Percentiles rank a stretch among this genome's conserved stretches.
phyloP scores from a whole-genome alignment of 2,888 invertebrate species.

The Nephrocerus scutellatus region DNA sequence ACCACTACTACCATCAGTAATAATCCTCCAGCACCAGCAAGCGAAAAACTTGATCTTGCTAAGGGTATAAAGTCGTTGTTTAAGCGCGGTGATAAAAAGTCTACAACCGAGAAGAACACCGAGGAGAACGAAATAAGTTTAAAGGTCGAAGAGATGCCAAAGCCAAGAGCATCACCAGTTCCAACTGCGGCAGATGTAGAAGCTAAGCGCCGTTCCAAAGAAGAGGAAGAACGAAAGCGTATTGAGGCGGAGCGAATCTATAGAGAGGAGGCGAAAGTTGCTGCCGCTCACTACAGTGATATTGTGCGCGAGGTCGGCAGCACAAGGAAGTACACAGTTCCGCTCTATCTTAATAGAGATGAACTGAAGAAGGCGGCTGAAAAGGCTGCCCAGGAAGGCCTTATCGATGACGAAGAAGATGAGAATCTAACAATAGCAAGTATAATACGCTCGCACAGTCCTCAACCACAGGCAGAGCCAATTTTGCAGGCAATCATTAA shows the following conservation, averaged over 20 bases:
- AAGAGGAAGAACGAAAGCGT: constrained; percentile 37
- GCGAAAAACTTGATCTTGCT: constrained; percentile 29
- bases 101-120: constrained; percentile 37
- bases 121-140: constrained; percentile 35
- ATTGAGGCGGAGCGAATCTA: constrained; percentile 36
- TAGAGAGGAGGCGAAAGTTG: constrained; percentile 60
- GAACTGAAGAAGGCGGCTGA: constrained; percentile 57
- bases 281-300: constrained; percentile 73
- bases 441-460: constrained; percentile 36
- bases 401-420: constrained; percentile 23
- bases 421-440: constrained; percentile 17
- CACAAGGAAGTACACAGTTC: constrained; percentile 46
- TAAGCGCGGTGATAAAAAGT: constrained; percentile 36
- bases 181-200: constrained; percentile 43
- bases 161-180: constrained; percentile 23
- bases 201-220: constrained; percentile 36
- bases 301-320: constrained; percentile 66
- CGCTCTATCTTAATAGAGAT: constrained; percentile 57
- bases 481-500: constrained; percentile 28
- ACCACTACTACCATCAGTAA: constrained; percentile 1
- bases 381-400: constrained; percentile 44
- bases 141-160: constrained; percentile 24
- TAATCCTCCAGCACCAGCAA: background rate
- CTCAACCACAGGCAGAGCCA: constrained; percentile 23
- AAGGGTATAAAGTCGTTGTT: constrained; percentile 43